These are phyloP conservation scores for Picus viridis DNA, from an alignment of 2,797 vertebrate species.

Conservation along the genomic window DNA sequence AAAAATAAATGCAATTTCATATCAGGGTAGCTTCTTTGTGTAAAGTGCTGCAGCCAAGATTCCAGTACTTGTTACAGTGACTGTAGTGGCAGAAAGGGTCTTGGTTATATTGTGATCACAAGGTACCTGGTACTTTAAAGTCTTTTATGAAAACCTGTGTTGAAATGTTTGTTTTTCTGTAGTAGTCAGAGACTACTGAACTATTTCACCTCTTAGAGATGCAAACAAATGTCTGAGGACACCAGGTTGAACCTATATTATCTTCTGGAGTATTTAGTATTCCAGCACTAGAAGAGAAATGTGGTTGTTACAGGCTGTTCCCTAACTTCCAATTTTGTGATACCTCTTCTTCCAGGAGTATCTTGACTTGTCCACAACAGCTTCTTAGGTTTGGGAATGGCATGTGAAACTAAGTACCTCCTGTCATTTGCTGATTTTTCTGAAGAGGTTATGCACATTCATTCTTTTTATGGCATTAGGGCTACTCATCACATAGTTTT, in stretches of 20 bases:
- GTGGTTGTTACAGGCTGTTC: not conserved
- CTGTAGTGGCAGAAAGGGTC: not conserved
- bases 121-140: not conserved
- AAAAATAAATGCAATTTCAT: not conserved
- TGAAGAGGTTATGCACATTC: not conserved
- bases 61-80: not conserved
- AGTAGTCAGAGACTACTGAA: fast-evolving
- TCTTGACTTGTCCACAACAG: not conserved
- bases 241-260: not conserved
- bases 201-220: not conserved
- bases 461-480: not conserved
- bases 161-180: not conserved
- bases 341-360: not conserved
- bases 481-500: not conserved
- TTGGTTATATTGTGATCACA: not conserved
- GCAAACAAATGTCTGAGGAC: not conserved
- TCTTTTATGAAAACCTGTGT: not conserved
- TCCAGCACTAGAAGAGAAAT: not conserved
- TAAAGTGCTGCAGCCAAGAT: not conserved
- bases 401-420: not conserved
- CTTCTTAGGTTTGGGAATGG: not conserved
- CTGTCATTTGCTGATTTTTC: not conserved
- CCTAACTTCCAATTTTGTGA: not conserved
- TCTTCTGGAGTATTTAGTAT: not conserved
- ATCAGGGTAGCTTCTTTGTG: not conserved